phyloP scores from a whole-genome alignment of 2,113 vertebrate genomes.

The Lamprologus speciosus region DNA sequence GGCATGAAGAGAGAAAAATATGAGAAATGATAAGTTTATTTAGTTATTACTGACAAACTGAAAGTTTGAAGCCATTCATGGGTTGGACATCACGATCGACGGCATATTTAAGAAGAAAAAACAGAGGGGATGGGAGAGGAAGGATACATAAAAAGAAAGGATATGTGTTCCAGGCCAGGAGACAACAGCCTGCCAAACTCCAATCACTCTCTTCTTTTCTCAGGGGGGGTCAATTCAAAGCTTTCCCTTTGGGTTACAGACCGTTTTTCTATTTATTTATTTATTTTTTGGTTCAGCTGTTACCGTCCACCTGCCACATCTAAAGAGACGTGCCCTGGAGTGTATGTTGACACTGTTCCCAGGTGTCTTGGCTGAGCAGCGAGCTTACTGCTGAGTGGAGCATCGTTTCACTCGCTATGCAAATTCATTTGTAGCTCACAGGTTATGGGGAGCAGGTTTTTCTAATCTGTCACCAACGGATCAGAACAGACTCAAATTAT shows the following conservation, averaged over 20 bases:
- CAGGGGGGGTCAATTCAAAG: neutral
- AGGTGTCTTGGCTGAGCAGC: constrained; percentile 7
- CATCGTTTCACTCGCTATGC: neutral
- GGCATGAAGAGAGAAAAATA: neutral
- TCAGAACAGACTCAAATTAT: neutral
- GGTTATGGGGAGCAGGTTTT: neutral
- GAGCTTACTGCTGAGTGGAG: neutral
- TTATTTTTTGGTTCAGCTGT: neutral
- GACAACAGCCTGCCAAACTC: neutral
- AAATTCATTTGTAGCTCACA: neutral
- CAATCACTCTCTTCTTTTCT: neutral
- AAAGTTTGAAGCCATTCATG: neutral
- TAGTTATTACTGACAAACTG: neutral
- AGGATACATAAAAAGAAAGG: neutral
- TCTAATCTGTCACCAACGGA: neutral
- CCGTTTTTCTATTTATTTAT: neutral
- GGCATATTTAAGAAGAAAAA: neutral
- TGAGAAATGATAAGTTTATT: neutral
- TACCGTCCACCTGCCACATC: neutral
- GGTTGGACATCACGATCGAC: neutral
- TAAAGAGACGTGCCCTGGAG: neutral
- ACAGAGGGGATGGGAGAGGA: neutral
- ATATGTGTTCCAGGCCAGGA: neutral
- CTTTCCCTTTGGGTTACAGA: neutral
- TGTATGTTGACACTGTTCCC: neutral